Evolutionary conservation across 2,888 invertebrate species (phyloP), one percentile per base, ranked within the genome.

Genomic region (Eubasilissa splendida): DNA sequence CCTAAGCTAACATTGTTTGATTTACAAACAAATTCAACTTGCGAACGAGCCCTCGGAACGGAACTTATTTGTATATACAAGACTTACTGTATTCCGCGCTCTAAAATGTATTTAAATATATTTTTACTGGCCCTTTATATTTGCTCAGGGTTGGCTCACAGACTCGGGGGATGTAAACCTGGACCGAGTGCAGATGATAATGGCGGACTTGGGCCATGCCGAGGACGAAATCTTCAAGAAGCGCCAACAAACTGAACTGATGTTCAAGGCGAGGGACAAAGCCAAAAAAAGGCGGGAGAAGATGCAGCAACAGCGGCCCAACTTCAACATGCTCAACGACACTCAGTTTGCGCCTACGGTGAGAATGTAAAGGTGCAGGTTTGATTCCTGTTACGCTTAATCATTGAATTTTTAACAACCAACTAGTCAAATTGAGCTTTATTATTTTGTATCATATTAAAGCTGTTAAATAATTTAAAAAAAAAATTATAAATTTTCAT

Each of bases 181-280:
- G 81, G 95, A 96, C 85, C 92, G 99, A 65, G 99, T 99, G 8
- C 99, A 99, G 89, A 90, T 98, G 85, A 99, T 99, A 77, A 94
- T 99, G 95, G 93, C 94, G 52, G 97, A 99, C 87, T 91, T 99
- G 71, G 99, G 99, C 0, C 93, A 95, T 87, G 95, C 94, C 53
- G 99, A 99, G 88, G 99, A 99, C 90, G 96, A 97, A 89, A 99
- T 99, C 87, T 99, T 99, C 89, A 96, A 96, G 87, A 94, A 95
- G 74, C 90, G 99, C 33, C 97, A 99, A 88, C 93, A 95, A 86
- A 95, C 94, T 85, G 98, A 99, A 87, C 87, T 96, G 82, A 92
- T 93, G 85, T 98, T 96, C 87, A 94, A 94, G 86, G 94, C 94
- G 12, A 90, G 96, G 12, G 94, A 96, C 83, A 95, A 94, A 85